A percentile compares a stretch with the other conserved stretches of the same genome.
Evolutionary conservation across 2,888 invertebrate genomes (phyloP).

Genomic region (Drosophila siamana): DNA sequence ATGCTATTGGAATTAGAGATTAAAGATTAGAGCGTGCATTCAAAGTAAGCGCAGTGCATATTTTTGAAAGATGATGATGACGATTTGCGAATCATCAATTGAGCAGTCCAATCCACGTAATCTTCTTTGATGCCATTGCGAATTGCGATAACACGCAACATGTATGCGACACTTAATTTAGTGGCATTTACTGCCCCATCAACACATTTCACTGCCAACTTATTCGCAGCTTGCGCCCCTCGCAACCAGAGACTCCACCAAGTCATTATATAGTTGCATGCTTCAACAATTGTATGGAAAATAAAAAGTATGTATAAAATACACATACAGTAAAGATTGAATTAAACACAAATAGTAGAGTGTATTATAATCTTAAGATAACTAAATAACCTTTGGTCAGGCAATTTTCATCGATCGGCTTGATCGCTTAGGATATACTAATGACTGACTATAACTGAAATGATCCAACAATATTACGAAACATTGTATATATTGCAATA

Average conservation of each 20-base stretch:
- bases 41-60: slow-evolving; percentile 69
- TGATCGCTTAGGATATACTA: too few relatives aligned
- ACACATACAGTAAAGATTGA: too few relatives aligned
- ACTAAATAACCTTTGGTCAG: too few relatives aligned
- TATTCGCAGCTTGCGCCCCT: slow-evolving; percentile 19
- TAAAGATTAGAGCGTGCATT: slow-evolving; percentile 52
- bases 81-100: slow-evolving; percentile 56
- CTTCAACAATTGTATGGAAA: too few relatives aligned
- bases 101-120: slow-evolving; percentile 36
- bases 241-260: background rate
- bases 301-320: too few relatives aligned
- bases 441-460: too few relatives aligned
- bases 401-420: too few relatives aligned
- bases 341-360: too few relatives aligned
- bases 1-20: slow-evolving; percentile 54
- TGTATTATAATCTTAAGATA: too few relatives aligned
- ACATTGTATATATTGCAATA: too few relatives aligned
- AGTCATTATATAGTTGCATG: too few relatives aligned
- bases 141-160: slow-evolving; percentile 51
- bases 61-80: slow-evolving; percentile 46
- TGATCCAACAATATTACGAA: too few relatives aligned
- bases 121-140: slow-evolving; percentile 33
- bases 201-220: slow-evolving; percentile 23
- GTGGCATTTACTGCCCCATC: slow-evolving; percentile 50
- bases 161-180: slow-evolving; percentile 9